Evolutionary conservation across 2,113 vertebrate species (phyloP), one percentile per base, ranked within the genome.

Genomic region (Gopherus flavomarginatus): DNA sequence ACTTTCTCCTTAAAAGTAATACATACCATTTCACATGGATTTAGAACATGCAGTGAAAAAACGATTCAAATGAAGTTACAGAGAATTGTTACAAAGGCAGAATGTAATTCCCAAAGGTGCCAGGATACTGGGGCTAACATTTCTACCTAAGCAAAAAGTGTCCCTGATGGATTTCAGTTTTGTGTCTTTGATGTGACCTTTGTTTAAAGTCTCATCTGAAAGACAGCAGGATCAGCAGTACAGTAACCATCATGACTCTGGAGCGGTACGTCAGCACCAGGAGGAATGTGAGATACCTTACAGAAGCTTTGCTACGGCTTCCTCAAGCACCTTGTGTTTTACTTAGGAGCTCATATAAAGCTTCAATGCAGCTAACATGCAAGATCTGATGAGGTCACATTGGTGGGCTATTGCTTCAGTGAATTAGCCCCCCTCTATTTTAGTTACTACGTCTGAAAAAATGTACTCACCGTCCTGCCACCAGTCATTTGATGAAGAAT

Each of bases 401-500:
- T 62, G 14, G 9, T 3, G 10, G 77, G 49, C 11, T 69, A 78
- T 0, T 0, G 7, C 16, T 29, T 27, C 29, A 26, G 4, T 16
- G 0, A 4, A 84, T 82, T 52, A 9, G 35, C 16, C n/a, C 19
- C 17, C n/a, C 4, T n/a, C 65, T 72, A 38, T 1, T 54, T n/a
- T 53, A 21, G 29, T 84, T 79, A 22, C 42, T 38, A 31, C 0
- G 0, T n/a, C 0, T 14, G 35, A 59, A 7, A 91, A 42, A 14
- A 54, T 11, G 49, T 21, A 98, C 99, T 99, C 96, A 99, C 99
- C 6, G 99, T 99, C 96, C 98, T 99, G 87, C 97, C 98, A 24
- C 99, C 99, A 0, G 99, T 99, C 97, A 99, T 98, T 96, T 98
- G 97, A 62, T 98, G 98, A 87, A 99, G 98, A 50, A 98, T 88